Percentiles rank a stretch among this genome's conserved stretches.
These are phyloP conservation scores for Chloebia gouldiae DNA, from an alignment of 2,113 vertebrate genomes.

Conservation along the genomic window DNA sequence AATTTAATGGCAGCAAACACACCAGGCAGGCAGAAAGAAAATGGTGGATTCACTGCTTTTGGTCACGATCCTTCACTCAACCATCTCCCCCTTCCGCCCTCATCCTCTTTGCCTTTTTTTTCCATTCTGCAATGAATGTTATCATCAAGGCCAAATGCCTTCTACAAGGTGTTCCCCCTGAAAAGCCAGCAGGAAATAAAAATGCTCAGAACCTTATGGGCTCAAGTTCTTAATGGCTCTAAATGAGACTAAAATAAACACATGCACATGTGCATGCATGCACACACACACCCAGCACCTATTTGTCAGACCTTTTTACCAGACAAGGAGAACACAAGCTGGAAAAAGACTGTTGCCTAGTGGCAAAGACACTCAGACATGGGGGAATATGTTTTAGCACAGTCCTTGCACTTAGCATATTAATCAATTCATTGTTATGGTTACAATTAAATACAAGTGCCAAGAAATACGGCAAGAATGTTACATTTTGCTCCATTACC, in stretches of 20 bases:
- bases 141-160: background rate
- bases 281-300: constrained; percentile 30
- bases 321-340: background rate
- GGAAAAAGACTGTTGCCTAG: background rate
- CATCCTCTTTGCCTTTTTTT: background rate
- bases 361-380: background rate
- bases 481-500: background rate
- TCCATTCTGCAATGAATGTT: background rate
- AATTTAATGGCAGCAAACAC: background rate
- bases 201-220: constrained; percentile 12
- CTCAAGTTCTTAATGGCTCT: constrained; percentile 54
- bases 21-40: background rate
- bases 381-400: background rate
- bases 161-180: background rate
- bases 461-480: constrained; percentile 3
- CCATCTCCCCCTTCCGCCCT: background rate
- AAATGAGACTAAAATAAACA: constrained; percentile 53
- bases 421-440: background rate
- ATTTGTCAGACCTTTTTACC: constrained; percentile 34
- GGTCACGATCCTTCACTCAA: background rate
- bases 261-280: constrained; percentile 38
- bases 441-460: background rate
- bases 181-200: constrained; percentile 1
- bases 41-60: background rate
- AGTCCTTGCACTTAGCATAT: background rate